These are phyloP conservation scores for Pempheris klunzingeri DNA, from an alignment of 2,797 vertebrate species.

Conservation along the genomic window DNA sequence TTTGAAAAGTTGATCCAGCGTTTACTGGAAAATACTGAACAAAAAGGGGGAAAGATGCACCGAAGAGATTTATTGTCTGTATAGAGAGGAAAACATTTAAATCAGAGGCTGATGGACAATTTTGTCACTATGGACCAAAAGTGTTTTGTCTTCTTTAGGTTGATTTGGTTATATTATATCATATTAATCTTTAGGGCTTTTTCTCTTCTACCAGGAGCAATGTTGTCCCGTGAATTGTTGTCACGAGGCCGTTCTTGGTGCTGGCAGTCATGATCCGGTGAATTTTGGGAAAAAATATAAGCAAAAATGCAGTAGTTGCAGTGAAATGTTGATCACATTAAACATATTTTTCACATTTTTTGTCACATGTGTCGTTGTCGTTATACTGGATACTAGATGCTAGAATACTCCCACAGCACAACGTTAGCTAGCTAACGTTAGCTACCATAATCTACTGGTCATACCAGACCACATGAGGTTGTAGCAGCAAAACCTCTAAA, in stretches of 20 bases:
- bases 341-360: rapidly evolving
- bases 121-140: background rate
- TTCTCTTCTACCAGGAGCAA: background rate
- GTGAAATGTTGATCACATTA: background rate
- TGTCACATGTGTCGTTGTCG: background rate
- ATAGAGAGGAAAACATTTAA: background rate
- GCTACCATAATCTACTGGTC: background rate
- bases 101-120: no score
- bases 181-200: background rate
- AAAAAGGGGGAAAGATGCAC: background rate
- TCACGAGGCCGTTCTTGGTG: background rate
- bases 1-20: background rate
- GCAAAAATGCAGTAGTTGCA: background rate
- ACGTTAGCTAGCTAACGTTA: background rate
- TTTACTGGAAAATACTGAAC: background rate
- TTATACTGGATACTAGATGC: background rate
- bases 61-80: background rate
- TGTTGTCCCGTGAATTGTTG: background rate
- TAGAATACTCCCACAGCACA: background rate
- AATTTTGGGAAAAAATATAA: background rate
- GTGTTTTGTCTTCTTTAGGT: background rate
- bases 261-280: background rate
- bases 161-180: background rate
- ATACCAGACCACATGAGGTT: background rate
- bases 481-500: background rate